Conservation (phyloP, 2,113 vertebrate species). For the Dicerorhinus sumatrensis region DNA sequence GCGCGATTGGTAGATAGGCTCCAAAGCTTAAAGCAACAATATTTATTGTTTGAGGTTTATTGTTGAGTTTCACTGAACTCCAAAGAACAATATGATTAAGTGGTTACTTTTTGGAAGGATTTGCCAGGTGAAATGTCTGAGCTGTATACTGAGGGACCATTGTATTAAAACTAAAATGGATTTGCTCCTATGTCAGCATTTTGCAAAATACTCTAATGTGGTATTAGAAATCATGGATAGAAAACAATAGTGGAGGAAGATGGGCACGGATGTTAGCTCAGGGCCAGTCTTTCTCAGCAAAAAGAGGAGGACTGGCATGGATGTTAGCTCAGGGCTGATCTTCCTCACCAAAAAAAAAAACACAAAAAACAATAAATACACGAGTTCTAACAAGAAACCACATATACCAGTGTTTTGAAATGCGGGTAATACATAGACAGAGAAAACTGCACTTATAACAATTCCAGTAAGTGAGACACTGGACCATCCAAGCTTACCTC, state of each 20-base stretch:
- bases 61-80: conserved; percentile 5
- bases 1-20: background rate
- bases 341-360: too few species aligned
- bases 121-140: conserved; percentile 36
- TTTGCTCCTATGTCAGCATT: background rate
- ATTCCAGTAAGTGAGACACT: background rate
- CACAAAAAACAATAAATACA: background rate
- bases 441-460: background rate
- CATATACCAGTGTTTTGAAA: background rate
- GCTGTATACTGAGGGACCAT: background rate
- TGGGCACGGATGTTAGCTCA: too few species aligned
- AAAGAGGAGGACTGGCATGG: too few species aligned
- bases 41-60: background rate
- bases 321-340: too few species aligned
- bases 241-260: background rate
- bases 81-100: background rate
- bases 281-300: too few species aligned
- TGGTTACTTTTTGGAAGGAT: conserved; percentile 24
- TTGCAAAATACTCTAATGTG: background rate
- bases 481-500: background rate
- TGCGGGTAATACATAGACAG: background rate
- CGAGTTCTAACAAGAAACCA: background rate
- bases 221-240: background rate
- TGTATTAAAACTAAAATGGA: conserved; percentile 10
- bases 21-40: background rate